Conservation (phyloP, 2,888 invertebrate genomes). For the Aphidius colemani region DNA sequence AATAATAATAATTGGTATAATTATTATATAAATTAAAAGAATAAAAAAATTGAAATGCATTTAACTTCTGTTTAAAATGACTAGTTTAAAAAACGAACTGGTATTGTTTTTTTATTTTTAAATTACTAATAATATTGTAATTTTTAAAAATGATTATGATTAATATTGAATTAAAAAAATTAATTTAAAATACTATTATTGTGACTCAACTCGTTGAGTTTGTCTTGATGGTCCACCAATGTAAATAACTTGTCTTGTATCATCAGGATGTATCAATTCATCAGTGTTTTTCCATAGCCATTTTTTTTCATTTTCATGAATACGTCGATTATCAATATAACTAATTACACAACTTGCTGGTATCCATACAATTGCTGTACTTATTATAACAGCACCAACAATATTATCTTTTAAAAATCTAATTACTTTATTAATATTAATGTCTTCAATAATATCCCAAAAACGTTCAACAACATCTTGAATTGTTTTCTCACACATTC, state of each 20-base stretch:
- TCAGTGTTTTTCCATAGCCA: constrained; percentile 75
- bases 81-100: too few relatives aligned
- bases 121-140: too few relatives aligned
- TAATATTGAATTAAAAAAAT: too few relatives aligned
- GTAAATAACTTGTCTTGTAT: constrained; percentile 72
- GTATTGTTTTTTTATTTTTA: too few relatives aligned
- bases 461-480: constrained; percentile 95
- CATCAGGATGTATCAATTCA: constrained; percentile 73
- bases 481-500: constrained; percentile 90
- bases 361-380: constrained; percentile 93
- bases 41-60: too few relatives aligned
- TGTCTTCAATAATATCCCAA: constrained; percentile 97
- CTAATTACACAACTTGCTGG: constrained; percentile 88
- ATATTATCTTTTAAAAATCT: constrained; percentile 90
- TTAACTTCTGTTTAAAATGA: too few relatives aligned
- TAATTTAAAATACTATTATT: too few relatives aligned
- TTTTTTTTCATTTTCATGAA: constrained; percentile 73
- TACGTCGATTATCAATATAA: constrained; percentile 79
- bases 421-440: constrained; percentile 90
- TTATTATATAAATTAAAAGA: too few relatives aligned
- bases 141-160: too few relatives aligned
- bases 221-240: constrained; percentile 60
- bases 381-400: constrained; percentile 88
- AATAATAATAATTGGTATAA: too few relatives aligned
- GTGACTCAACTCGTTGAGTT: too few relatives aligned